These are phyloP conservation scores for Cataglyphis altisquamis DNA, from an alignment of 2,888 invertebrate species.

Conservation along the genomic window DNA sequence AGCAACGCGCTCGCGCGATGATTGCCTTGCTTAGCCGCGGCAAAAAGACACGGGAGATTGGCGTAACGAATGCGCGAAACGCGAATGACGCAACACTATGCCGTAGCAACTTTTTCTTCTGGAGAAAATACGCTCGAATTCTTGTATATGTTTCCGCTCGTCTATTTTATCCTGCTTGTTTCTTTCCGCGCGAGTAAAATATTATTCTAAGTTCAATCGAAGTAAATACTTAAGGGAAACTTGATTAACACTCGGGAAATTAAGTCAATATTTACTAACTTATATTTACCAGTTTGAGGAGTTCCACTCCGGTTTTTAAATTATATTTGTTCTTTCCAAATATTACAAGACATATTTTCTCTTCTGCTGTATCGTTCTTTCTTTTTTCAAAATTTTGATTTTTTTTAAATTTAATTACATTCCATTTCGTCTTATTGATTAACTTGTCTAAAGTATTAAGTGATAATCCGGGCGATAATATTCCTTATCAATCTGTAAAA, in stretches of 20 bases:
- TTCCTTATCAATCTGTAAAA: background rate
- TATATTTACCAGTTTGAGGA: background rate
- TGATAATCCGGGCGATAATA: background rate
- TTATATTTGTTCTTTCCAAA: background rate
- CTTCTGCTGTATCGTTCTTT: background rate
- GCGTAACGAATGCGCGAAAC: slow-evolving; percentile 54
- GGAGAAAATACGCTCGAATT: slow-evolving; percentile 41
- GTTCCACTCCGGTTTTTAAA: background rate
- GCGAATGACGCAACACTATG: slow-evolving; percentile 39
- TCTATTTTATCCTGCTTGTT: background rate
- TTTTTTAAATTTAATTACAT: background rate
- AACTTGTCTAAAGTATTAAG: background rate
- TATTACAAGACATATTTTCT: background rate
- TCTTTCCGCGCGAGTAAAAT: background rate
- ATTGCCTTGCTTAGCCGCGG: slow-evolving; percentile 34
- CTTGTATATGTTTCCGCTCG: slow-evolving; percentile 13
- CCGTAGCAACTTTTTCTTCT: slow-evolving; percentile 17
- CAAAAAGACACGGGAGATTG: slow-evolving; percentile 51
- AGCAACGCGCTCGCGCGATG: slow-evolving; percentile 40
- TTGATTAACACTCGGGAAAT: background rate
- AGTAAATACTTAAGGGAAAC: background rate
- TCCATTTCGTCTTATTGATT: background rate
- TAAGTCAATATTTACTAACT: background rate
- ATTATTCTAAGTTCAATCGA: background rate
- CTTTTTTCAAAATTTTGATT: background rate